A percentile compares a stretch with the other conserved stretches of the same genome.
These are phyloP conservation scores for Synergus laeviventris DNA, from an alignment of 2,888 invertebrate genomes.

Conservation along the genomic window DNA sequence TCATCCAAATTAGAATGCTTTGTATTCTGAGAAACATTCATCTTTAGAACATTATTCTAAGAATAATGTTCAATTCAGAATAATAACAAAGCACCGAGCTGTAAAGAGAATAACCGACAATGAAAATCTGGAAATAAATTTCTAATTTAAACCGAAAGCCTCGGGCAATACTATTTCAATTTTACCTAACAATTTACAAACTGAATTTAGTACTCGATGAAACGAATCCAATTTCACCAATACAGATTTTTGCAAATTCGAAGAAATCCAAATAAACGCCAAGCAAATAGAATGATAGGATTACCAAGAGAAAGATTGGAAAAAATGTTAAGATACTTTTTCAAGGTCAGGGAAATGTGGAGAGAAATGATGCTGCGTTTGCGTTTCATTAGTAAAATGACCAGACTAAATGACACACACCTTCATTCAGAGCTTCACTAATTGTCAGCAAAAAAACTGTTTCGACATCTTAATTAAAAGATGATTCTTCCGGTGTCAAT, in stretches of 20 bases:
- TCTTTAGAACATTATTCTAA: no score
- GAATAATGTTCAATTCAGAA: background rate
- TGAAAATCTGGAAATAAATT: background rate
- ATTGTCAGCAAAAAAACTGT: background rate
- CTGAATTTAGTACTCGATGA: background rate
- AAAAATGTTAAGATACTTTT: no score
- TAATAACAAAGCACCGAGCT: background rate
- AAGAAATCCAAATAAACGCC: background rate
- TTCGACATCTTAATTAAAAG: background rate
- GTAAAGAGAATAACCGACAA: background rate
- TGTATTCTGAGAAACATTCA: background rate
- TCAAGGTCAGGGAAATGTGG: background rate
- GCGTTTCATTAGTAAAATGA: constrained; percentile 57
- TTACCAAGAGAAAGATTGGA: no score
- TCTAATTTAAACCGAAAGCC: background rate
- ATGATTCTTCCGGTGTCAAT: background rate
- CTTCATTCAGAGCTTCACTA: constrained; percentile 28
- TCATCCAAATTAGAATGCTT: background rate
- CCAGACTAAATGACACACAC: constrained; percentile 36
- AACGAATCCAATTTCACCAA: background rate
- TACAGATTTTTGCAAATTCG: background rate
- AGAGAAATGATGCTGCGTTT: constrained; percentile 48
- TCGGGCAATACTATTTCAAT: background rate
- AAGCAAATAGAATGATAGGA: no score
- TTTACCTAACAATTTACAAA: background rate